Percentiles rank a stretch among this genome's conserved stretches.
Conservation (phyloP, 2,797 vertebrate genomes). For the Cephalopachus bancanus region DNA sequence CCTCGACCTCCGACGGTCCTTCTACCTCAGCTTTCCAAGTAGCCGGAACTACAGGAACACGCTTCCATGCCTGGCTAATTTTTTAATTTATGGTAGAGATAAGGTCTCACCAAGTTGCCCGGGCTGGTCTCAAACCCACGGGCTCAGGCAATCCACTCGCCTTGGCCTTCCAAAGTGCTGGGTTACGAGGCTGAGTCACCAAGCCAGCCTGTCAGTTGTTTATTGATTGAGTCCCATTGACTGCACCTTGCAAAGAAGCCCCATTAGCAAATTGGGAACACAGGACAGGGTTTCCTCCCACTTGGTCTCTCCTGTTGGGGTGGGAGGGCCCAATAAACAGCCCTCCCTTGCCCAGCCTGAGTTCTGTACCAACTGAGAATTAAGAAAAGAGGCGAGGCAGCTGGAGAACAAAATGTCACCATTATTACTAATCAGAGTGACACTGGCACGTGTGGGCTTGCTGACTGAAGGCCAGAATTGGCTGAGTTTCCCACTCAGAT, state of each 20-base stretch:
- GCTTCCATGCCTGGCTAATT: no score
- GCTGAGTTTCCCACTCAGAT: neutral
- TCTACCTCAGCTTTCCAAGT: no score
- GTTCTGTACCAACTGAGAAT: slow-evolving; percentile 17
- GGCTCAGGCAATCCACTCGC: no score
- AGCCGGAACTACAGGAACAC: no score
- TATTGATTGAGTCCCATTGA: slow-evolving; percentile 65
- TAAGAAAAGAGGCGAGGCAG: slow-evolving; percentile 46
- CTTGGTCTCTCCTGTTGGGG: neutral
- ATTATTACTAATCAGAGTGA: neutral
- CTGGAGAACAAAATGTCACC: neutral
- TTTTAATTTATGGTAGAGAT: no score
- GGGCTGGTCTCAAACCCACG: no score
- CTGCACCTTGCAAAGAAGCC: neutral
- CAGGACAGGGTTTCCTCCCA: neutral
- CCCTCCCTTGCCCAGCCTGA: neutral
- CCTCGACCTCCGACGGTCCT: no score
- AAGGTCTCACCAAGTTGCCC: no score
- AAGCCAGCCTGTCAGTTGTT: neutral
- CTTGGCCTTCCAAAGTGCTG: no score
- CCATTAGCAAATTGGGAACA: slow-evolving; percentile 38
- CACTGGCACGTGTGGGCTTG: neutral
- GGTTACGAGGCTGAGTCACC: no score
- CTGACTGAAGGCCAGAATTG: neutral
- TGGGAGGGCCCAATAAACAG: neutral